Conservation (phyloP, 2,888 invertebrate genomes). For the Nemotelus pantherinus region DNA sequence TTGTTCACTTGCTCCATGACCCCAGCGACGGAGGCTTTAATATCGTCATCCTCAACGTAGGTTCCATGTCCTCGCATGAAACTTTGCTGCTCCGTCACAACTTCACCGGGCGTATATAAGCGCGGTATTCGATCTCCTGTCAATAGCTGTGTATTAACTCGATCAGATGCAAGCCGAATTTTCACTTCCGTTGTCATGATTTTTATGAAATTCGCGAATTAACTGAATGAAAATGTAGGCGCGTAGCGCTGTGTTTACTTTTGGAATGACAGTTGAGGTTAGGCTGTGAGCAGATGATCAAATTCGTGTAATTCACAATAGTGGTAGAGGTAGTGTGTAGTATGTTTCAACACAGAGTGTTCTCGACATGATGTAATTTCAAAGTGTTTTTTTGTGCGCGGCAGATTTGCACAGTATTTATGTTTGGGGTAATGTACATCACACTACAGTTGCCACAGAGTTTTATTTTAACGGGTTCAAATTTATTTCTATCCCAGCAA, state of each 20-base stretch:
- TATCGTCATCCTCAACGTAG: slow-evolving; percentile 81
- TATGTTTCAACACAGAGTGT: no score
- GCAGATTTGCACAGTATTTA: no score
- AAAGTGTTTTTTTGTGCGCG: no score
- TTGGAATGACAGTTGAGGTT: background rate
- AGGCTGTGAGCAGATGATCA: background rate
- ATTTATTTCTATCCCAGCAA: no score
- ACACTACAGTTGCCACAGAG: no score
- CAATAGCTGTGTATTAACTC: slow-evolving; percentile 68
- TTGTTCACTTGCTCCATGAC: slow-evolving; percentile 94
- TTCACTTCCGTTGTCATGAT: slow-evolving; percentile 69
- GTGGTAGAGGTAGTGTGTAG: background rate
- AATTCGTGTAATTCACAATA: slow-evolving; percentile 3
- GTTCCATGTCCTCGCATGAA: slow-evolving; percentile 93
- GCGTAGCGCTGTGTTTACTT: background rate
- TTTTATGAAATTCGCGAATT: background rate
- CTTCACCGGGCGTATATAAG: slow-evolving; percentile 86
- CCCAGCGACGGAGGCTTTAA: slow-evolving; percentile 95
- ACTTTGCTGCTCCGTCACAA: slow-evolving; percentile 28
- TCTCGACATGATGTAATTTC: no score
- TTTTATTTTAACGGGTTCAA: no score
- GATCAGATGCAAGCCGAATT: slow-evolving; percentile 72
- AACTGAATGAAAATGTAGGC: background rate
- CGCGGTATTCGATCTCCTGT: slow-evolving; percentile 70
- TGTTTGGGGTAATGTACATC: no score